A percentile compares a stretch with the other conserved stretches of the same genome.
Evolutionary conservation across 2,888 invertebrate species (phyloP).

Genomic region (Torymus texanus): DNA sequence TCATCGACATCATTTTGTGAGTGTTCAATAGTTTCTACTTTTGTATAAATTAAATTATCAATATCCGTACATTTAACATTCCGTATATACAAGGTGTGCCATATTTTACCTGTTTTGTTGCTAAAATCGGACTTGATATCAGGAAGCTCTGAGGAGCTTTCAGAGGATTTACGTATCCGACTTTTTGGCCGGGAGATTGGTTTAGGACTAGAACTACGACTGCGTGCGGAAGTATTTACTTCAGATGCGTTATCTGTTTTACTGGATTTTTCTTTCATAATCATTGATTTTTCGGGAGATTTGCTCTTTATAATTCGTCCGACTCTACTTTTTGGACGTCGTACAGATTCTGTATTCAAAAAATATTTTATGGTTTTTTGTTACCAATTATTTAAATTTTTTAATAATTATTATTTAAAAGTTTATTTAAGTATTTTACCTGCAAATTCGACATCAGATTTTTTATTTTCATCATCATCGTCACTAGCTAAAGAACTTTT

Average conservation of each 20-base stretch:
- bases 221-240: background rate
- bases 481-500: constrained; percentile 11
- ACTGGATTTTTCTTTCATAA: constrained; percentile 7
- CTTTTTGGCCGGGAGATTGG: constrained; percentile 25
- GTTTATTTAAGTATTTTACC: constrained; percentile 5
- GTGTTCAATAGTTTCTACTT: constrained; percentile 7
- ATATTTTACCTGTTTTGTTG: constrained; percentile 11
- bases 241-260: constrained; percentile 10
- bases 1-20: background rate
- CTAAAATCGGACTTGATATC: constrained; percentile 13
- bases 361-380: background rate
- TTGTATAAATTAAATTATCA: background rate
- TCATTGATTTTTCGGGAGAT: constrained; percentile 12
- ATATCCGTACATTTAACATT: constrained; percentile 7
- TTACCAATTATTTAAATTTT: too few relatives aligned
- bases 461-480: constrained; percentile 1
- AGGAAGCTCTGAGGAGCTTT: background rate
- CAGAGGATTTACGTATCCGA: constrained; percentile 18
- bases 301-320: background rate
- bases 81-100: background rate
- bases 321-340: constrained; percentile 10
- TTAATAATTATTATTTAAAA: too few relatives aligned
- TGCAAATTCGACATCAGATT: constrained; percentile 15
- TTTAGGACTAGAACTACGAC: constrained; percentile 4
- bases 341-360: constrained; percentile 3